phyloP scores from a whole-genome alignment of 1,140 invertebrate species.

The Mycetomoellerius zeteki region DNA sequence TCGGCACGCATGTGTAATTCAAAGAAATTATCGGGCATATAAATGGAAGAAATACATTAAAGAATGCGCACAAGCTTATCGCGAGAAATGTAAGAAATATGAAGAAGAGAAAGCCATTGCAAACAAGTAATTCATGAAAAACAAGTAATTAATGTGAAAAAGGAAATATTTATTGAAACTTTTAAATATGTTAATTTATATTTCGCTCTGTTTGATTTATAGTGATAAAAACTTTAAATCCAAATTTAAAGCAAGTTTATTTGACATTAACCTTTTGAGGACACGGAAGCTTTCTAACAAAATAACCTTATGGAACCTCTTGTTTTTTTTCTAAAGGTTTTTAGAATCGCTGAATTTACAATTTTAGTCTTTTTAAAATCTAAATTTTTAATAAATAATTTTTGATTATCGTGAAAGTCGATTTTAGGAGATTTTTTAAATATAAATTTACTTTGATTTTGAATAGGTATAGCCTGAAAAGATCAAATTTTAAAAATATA shows the following conservation, averaged over 20 bases:
- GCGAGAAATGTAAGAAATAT: conserved; percentile 83
- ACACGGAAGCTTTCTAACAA: too few relatives aligned
- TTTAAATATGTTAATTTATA: neutral
- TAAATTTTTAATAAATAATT: too few relatives aligned
- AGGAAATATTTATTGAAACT: neutral
- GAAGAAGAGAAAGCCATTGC: conserved; percentile 79
- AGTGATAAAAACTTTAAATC: neutral
- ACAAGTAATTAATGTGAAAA: neutral
- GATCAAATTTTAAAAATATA: too few relatives aligned
- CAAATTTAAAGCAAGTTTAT: conserved; percentile 1
- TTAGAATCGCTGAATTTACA: too few relatives aligned
- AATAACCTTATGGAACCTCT: too few relatives aligned
- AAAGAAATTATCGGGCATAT: conserved; percentile 87
- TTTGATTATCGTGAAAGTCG: too few relatives aligned
- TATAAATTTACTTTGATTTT: too few relatives aligned
- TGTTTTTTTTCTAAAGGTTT: too few relatives aligned
- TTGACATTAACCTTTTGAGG: neutral
- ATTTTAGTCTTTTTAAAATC: too few relatives aligned
- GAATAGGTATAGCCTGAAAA: too few relatives aligned
- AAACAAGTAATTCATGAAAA: conserved; percentile 72
- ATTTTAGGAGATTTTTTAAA: too few relatives aligned
- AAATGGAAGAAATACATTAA: conserved; percentile 79
- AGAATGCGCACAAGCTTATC: conserved; percentile 78
- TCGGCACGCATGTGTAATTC: conserved; percentile 88
- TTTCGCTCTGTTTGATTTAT: neutral